Evolutionary conservation across 2,797 vertebrate species (phyloP).

Genomic region (Balearica regulorum): DNA sequence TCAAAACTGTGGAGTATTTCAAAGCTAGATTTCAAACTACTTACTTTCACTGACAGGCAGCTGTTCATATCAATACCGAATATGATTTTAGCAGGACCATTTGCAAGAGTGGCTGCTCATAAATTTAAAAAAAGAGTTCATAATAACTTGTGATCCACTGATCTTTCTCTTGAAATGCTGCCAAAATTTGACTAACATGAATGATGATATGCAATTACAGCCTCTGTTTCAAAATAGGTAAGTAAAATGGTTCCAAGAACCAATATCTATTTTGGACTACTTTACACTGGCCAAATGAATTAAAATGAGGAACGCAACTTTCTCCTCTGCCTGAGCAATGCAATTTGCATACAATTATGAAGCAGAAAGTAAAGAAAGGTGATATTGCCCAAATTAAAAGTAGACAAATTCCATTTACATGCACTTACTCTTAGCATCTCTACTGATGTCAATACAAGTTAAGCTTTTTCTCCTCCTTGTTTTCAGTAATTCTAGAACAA

Average conservation of each 20-base stretch:
- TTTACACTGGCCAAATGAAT: background rate
- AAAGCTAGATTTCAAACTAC: background rate
- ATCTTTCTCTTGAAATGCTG: background rate
- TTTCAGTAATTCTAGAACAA: background rate
- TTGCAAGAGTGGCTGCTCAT: background rate
- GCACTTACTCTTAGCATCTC: background rate
- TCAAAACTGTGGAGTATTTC: background rate
- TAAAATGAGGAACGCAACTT: background rate
- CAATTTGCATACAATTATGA: background rate
- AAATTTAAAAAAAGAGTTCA: background rate
- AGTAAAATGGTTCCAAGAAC: background rate
- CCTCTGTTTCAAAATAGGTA: background rate
- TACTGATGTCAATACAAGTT: background rate
- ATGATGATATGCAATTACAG: background rate
- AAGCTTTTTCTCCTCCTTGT: background rate
- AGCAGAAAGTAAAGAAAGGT: background rate
- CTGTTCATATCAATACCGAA: background rate
- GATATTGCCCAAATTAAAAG: background rate
- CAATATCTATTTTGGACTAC: background rate
- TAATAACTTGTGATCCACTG: background rate
- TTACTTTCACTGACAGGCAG: background rate
- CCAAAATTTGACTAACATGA: background rate
- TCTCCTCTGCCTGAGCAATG: background rate
- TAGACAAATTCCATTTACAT: background rate
- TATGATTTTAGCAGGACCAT: background rate